Conservation (phyloP, 1,140 invertebrate genomes). For the Drosophila repletoides region DNA sequence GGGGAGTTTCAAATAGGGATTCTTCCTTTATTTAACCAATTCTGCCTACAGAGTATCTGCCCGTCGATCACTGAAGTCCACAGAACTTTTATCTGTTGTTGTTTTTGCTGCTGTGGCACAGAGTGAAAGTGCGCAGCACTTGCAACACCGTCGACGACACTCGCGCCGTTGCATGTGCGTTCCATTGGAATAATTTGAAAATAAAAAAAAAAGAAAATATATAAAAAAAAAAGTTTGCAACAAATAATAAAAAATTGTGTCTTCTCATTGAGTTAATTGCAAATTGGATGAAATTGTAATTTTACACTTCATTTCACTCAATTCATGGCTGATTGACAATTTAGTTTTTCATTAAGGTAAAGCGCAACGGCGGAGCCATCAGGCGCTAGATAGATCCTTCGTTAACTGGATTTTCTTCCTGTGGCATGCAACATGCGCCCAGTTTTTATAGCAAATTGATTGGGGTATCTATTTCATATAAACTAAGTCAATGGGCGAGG, state of each 20-base stretch:
- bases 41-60: too few species aligned
- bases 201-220: conserved; percentile 50
- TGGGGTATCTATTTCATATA: too few species aligned
- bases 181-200: conserved; percentile 80
- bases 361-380: conserved; percentile 9
- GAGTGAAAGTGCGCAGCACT: conserved; percentile 53
- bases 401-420: conserved; percentile 11
- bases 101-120: conserved; percentile 9
- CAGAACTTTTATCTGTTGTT: too few species aligned
- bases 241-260: conserved; percentile 55
- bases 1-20: too few species aligned
- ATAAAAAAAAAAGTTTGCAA: conserved; percentile 28
- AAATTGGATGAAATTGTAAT: conserved; percentile 82
- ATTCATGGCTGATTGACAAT: conserved; percentile 82
- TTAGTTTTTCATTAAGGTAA: conserved; percentile 81
- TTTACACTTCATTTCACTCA: conserved; percentile 82
- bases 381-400: not conserved
- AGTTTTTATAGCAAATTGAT: too few species aligned
- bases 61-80: too few species aligned
- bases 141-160: conserved; percentile 11
- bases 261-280: conserved; percentile 81
- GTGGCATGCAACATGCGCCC: conserved; percentile 12
- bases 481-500: not conserved
- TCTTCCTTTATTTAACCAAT: too few species aligned
- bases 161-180: conserved; percentile 60